Conservation (phyloP, 2,797 vertebrate species). For the Chelonia mydas region DNA sequence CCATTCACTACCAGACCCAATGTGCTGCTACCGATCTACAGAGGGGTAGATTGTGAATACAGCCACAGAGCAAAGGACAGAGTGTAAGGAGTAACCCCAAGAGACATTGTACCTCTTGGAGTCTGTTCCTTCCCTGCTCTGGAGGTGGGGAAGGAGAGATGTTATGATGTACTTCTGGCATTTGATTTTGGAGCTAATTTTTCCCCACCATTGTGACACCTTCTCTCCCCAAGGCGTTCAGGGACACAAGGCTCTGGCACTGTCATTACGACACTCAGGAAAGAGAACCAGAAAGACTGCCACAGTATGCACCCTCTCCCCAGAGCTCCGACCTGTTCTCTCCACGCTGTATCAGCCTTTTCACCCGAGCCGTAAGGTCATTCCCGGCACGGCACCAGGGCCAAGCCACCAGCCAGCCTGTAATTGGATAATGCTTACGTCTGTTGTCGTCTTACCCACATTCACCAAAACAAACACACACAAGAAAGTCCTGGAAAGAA, state of each 20-base stretch:
- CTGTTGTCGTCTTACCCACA: slow-evolving; percentile 20
- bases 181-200: neutral
- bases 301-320: neutral
- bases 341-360: neutral
- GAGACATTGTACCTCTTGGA: neutral
- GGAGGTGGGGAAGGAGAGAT: neutral
- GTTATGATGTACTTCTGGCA: neutral
- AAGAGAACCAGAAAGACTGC: neutral
- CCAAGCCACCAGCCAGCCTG: slow-evolving; percentile 54
- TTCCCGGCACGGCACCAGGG: neutral
- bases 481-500: neutral
- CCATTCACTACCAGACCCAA: rapidly evolving
- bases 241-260: neutral
- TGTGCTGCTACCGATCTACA: neutral
- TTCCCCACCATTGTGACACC: neutral
- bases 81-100: neutral
- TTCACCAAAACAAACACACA: neutral
- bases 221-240: neutral
- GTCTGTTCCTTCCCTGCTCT: neutral
- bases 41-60: neutral
- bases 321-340: neutral
- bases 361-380: neutral
- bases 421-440: slow-evolving; percentile 31
- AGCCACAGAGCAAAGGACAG: neutral
- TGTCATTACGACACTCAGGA: neutral